Conservation (phyloP, 2,797 vertebrate genomes). For the Cirrhinus molitorella region DNA sequence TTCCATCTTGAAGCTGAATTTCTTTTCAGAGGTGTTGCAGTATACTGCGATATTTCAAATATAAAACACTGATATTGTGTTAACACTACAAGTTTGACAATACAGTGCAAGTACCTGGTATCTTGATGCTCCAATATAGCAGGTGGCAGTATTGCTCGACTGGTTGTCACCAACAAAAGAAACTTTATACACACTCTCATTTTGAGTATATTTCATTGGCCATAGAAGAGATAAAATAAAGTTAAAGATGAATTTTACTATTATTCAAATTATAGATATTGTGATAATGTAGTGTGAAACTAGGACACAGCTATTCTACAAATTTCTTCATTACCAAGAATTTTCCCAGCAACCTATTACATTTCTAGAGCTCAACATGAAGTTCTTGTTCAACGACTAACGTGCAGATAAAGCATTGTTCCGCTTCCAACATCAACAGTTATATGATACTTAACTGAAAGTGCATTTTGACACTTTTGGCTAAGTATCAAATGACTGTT, state of each 20-base stretch:
- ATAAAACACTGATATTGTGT: background rate
- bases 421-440: conserved; percentile 1
- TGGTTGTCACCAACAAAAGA: background rate
- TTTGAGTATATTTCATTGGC: background rate
- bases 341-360: background rate
- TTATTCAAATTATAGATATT: too few species aligned
- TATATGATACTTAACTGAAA: background rate
- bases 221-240: background rate
- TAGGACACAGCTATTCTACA: background rate
- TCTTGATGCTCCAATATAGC: background rate
- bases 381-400: conserved; percentile 11
- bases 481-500: background rate
- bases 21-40: background rate
- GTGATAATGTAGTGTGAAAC: background rate
- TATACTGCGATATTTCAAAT: background rate
- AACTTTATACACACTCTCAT: background rate
- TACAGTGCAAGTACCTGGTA: background rate
- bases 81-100: background rate
- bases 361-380: background rate
- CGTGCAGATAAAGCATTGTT: background rate
- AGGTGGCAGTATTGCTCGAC: background rate
- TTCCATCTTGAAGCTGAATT: background rate
- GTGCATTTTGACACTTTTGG: background rate
- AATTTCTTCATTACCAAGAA: background rate
- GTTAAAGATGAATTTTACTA: background rate